phyloP scores from a whole-genome alignment of 1,140 invertebrate genomes.

The Asbolus verrucosus region DNA sequence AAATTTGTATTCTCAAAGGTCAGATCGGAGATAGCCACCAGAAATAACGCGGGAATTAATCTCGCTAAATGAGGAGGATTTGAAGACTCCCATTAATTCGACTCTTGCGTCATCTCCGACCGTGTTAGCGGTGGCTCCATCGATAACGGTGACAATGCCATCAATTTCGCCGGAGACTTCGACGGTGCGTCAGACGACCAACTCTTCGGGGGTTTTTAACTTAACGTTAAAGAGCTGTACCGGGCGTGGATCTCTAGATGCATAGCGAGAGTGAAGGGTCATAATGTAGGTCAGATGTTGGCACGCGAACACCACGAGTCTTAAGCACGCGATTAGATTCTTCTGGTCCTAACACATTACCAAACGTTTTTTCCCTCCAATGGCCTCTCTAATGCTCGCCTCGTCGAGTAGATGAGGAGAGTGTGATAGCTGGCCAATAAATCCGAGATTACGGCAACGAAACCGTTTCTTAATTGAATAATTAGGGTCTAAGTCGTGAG shows the following conservation, averaged over 20 bases:
- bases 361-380: constrained; percentile 9
- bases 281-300: constrained; percentile 58
- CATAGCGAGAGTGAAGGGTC: constrained; percentile 58
- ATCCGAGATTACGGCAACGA: not conserved
- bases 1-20: constrained; percentile 18
- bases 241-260: constrained; percentile 49
- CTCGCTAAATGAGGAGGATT: not conserved
- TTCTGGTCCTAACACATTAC: constrained; percentile 30
- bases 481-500: constrained; percentile 8
- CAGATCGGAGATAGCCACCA: constrained; percentile 9
- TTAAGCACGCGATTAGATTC: constrained; percentile 47
- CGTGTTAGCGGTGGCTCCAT: no score
- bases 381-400: not conserved
- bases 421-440: no score
- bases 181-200: no score
- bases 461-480: constrained; percentile 18
- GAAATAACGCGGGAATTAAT: constrained; percentile 2
- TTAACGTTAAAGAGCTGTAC: constrained; percentile 9
- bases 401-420: no score
- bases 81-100: not conserved
- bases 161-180: no score
- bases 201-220: no score
- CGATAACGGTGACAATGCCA: no score
- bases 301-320: constrained; percentile 59
- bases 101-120: not conserved